phyloP scores from a whole-genome alignment of 2,888 invertebrate species.

The Xestia rhomboidea region DNA sequence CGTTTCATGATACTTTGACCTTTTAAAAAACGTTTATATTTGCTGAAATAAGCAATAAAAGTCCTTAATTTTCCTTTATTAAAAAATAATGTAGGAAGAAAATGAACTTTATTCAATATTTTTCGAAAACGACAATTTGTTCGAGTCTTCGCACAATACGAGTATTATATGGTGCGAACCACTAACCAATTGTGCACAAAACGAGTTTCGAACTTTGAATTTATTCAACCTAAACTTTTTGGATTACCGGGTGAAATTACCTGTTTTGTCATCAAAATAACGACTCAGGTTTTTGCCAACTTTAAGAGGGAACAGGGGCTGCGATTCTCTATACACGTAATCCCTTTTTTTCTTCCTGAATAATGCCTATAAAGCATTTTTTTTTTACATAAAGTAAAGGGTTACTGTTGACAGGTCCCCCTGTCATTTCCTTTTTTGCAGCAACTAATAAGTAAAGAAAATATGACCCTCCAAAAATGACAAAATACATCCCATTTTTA shows the following conservation, averaged over 20 bases:
- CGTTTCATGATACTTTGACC: neutral
- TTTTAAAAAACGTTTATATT: neutral
- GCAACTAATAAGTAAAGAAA: too few relatives aligned
- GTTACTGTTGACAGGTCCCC: too few relatives aligned
- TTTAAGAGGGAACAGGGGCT: too few relatives aligned
- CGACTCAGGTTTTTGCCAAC: neutral
- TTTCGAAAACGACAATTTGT: neutral
- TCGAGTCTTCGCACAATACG: neutral
- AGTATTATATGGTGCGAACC: slow-evolving; percentile 5
- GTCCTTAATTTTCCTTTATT: neutral
- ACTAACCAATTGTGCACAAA: slow-evolving; percentile 17
- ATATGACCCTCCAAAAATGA: too few relatives aligned
- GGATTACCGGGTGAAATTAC: neutral
- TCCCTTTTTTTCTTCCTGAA: too few relatives aligned
- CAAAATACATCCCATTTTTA: too few relatives aligned
- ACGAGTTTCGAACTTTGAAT: slow-evolving; percentile 36
- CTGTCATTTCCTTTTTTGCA: too few relatives aligned
- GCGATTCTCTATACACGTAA: too few relatives aligned
- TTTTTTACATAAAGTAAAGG: too few relatives aligned
- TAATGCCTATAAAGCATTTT: too few relatives aligned
- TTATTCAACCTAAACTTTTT: slow-evolving; percentile 12
- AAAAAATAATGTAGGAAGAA: neutral
- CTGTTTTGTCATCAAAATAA: neutral
- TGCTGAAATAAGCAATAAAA: neutral
- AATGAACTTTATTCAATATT: neutral